Conservation (phyloP, 2,113 vertebrate genomes). For the Dascyllus trimaculatus region DNA sequence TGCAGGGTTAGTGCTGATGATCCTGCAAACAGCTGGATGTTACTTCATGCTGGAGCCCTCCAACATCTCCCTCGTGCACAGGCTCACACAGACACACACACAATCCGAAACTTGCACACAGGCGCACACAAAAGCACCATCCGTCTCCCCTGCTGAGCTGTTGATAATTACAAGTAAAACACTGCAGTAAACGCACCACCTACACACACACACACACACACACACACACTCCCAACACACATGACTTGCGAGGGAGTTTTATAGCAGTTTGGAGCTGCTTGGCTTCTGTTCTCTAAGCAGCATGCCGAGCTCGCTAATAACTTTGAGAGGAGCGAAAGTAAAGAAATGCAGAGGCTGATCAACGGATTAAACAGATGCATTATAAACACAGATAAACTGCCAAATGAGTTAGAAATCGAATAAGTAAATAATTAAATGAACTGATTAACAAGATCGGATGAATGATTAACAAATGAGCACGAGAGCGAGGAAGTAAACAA, state of each 20-base stretch:
- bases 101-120: constrained; percentile 17
- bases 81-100: constrained; percentile 1
- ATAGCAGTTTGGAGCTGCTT: constrained; percentile 43
- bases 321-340: constrained; percentile 23
- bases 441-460: constrained; percentile 38
- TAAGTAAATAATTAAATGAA: constrained; percentile 45
- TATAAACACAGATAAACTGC: constrained; percentile 10
- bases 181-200: constrained; percentile 61
- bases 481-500: constrained; percentile 23
- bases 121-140: constrained; percentile 31
- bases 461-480: constrained; percentile 36
- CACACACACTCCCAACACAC: neutral
- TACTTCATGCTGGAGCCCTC: constrained; percentile 29
- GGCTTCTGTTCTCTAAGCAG: constrained; percentile 42
- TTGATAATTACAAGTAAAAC: constrained; percentile 73
- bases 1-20: constrained; percentile 33
- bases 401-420: constrained; percentile 11
- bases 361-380: constrained; percentile 16
- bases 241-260: constrained; percentile 18
- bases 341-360: neutral
- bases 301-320: constrained; percentile 54
- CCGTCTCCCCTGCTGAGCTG: constrained; percentile 59
- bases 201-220: constrained; percentile 27
- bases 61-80: constrained; percentile 3
- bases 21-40: constrained; percentile 62